phyloP scores from a whole-genome alignment of 2,113 vertebrate genomes.

The Hippocampus zosterae region DNA sequence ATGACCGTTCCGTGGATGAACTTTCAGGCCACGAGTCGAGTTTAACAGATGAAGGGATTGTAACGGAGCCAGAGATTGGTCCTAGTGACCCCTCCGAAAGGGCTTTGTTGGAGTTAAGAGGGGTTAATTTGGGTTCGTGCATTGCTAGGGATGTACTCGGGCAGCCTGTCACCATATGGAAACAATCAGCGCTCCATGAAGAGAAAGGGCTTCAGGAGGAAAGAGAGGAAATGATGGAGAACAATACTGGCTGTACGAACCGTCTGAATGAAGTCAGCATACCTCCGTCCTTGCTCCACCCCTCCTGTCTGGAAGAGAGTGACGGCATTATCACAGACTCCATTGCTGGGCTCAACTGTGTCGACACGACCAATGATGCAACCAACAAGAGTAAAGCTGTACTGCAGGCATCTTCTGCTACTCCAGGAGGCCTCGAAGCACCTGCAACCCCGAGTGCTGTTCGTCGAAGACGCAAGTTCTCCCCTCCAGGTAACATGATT shows the following conservation, averaged over 20 bases:
- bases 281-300: conserved; percentile 22
- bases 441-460: conserved; percentile 80
- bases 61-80: conserved; percentile 82
- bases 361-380: conserved; percentile 36
- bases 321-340: conserved; percentile 51
- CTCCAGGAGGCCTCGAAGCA: conserved; percentile 59
- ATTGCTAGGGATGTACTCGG: conserved; percentile 67
- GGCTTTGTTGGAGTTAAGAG: conserved; percentile 55
- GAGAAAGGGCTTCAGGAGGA: conserved; percentile 31
- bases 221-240: conserved; percentile 41
- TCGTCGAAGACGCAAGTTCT: conserved; percentile 86
- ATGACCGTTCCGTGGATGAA: conserved; percentile 80
- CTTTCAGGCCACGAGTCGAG: conserved; percentile 88
- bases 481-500: conserved; percentile 73
- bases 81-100: conserved; percentile 44
- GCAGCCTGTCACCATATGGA: conserved; percentile 74
- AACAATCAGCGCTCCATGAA: conserved; percentile 64
- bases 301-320: conserved; percentile 45
- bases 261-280: conserved; percentile 29
- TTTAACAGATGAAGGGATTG: conserved; percentile 94
- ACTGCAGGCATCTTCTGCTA: conserved; percentile 39
- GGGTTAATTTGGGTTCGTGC: conserved; percentile 51
- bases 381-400: conserved; percentile 48
- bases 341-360: conserved; percentile 15
- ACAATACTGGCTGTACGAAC: conserved; percentile 33